Base-by-base conservation (phyloP, 2,113 vertebrate genomes). In the Neolamprologus tretocephalus region DNA sequence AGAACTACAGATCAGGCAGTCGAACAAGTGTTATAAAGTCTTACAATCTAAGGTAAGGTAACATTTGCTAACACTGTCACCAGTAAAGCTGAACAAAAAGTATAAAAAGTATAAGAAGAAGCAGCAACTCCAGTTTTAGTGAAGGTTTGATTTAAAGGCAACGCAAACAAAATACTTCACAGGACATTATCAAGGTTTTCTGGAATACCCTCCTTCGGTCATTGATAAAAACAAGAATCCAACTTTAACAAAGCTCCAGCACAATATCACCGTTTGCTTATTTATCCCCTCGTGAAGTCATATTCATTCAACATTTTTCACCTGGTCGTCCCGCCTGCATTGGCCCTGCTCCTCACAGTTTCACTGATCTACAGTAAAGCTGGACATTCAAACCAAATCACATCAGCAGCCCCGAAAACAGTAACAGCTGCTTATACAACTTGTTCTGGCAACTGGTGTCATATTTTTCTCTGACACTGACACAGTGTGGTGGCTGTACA, bases 341-440 rank as follows among this genome's bases (percentile, higher is more conserved):
- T 75, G 42, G 16, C 9, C 3, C 42, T 78, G 42, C 16, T 28
- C 71, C 6, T 17, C 16, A 4, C 45, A 33, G 17, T 78, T n/a
- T 78, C 45, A 6, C 73, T 31, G 73, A 82, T 66, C 8, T 63
- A 42, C 42, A 79, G 14, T 57, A 49, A 86, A 71, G 17, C 42
- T 85, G 66, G 66, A 80, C 78, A 83, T 89, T 87, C 19, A 80
- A 21, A 82, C 49, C 42, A 83, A 82, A 91, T 92, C 91, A 90
- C 19, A 55, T 35, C 31, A 37, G 68, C 89, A 87, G 85, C 31
- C 26, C 9, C 42, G 33, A 28, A 40, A 66, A 58, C 8, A 33
- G 71, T 28, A 84, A 86, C 91, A 89, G 87, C 88, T 88, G 89
- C 89, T 88, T 68, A 68, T 57, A 84, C 78, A 83, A 86, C 37